These are phyloP conservation scores for Ancistrus triradiatus DNA, from an alignment of 2,113 vertebrate species.

Conservation along the genomic window DNA sequence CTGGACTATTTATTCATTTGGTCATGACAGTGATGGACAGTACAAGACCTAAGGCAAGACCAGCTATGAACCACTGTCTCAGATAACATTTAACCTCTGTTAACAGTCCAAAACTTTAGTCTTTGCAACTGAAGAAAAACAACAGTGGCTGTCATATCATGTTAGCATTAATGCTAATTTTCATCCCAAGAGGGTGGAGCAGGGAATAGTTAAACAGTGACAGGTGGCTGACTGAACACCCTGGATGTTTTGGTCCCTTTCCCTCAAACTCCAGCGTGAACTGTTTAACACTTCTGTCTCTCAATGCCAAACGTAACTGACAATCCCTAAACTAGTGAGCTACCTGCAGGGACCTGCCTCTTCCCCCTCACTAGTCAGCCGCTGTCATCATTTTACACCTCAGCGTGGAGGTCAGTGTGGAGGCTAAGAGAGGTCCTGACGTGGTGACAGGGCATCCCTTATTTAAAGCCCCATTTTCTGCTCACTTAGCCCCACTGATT, in stretches of 20 bases:
- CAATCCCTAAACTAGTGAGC: not conserved
- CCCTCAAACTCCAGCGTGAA: constrained; percentile 1
- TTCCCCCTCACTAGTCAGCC: constrained; percentile 10
- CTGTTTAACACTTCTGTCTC: constrained; percentile 8
- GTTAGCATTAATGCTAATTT: constrained; percentile 21
- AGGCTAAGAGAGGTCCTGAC: constrained; percentile 11
- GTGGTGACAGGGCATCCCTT: constrained; percentile 15
- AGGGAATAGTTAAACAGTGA: constrained; percentile 26
- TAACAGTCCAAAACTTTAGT: not conserved
- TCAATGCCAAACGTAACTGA: constrained; percentile 3
- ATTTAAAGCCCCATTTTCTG: constrained; percentile 45
- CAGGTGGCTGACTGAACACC: constrained; percentile 19
- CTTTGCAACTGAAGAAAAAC: constrained; percentile 1
- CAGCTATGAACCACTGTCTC: too few relatives aligned
- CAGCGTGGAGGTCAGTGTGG: constrained; percentile 36
- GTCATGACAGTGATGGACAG: too few relatives aligned
- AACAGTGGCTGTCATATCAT: not conserved
- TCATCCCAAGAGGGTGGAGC: not conserved
- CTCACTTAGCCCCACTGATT: constrained; percentile 65
- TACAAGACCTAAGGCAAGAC: too few relatives aligned
- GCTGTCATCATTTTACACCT: constrained; percentile 34
- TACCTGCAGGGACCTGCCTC: constrained; percentile 18
- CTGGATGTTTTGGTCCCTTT: not conserved
- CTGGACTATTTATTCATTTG: too few relatives aligned
- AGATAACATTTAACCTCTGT: too few relatives aligned